Conservation (phyloP, 2,113 vertebrate genomes). For the Aramus guarauna region DNA sequence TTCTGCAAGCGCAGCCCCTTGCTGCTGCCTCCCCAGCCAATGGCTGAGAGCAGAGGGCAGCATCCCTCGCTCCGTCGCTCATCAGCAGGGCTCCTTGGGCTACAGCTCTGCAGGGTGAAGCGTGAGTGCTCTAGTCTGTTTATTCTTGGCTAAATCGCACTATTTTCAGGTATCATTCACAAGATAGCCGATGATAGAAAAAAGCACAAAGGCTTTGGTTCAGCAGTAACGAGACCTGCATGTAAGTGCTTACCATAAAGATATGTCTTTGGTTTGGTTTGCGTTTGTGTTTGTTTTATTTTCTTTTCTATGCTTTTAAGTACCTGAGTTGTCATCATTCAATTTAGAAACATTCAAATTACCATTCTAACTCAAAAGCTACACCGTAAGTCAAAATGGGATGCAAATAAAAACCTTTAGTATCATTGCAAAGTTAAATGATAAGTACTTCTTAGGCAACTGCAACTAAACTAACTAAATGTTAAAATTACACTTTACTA, state of each 20-base stretch:
- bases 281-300: background rate
- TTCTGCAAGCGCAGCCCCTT: background rate
- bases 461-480: background rate
- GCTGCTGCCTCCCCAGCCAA: background rate
- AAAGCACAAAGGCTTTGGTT: background rate
- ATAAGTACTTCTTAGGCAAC: background rate
- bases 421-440: background rate
- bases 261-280: background rate
- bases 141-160: background rate
- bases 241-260: background rate
- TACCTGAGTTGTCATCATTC: background rate
- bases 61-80: rapidly evolving
- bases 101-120: background rate
- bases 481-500: background rate
- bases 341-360: background rate
- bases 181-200: background rate
- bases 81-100: background rate
- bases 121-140: background rate
- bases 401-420: background rate
- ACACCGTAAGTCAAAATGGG: background rate
- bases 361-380: background rate
- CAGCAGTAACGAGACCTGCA: background rate
- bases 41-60: background rate
- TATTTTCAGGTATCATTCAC: background rate
- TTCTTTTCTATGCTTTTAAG: background rate